phyloP scores from a whole-genome alignment of 2,797 vertebrate genomes.

The Cossypha polioptera region DNA sequence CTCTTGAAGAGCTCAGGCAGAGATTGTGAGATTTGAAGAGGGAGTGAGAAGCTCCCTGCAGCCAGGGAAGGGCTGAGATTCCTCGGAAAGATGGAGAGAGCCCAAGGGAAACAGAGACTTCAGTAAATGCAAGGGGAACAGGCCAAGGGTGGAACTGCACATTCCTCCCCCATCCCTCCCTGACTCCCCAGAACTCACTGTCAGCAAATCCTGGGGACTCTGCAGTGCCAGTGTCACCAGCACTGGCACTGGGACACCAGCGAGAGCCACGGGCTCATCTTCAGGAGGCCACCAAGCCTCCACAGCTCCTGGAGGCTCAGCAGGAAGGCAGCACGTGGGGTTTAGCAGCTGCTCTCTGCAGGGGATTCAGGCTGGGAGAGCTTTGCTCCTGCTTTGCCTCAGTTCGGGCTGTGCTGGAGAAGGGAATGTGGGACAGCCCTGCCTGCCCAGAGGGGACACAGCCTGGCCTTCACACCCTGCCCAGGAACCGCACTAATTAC shows the following conservation, averaged over 20 bases:
- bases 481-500: not conserved
- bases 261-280: not conserved
- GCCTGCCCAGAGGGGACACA: not conserved
- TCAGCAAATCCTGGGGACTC: accelerated
- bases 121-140: not conserved
- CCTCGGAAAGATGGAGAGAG: not conserved
- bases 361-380: not conserved
- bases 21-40: not conserved
- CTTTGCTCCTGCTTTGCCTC: not conserved
- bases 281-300: not conserved
- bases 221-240: not conserved
- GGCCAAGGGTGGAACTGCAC: not conserved
- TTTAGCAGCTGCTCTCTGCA: not conserved
- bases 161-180: not conserved
- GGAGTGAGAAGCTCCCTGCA: not conserved
- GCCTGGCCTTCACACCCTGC: not conserved
- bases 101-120: not conserved
- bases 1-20: not conserved
- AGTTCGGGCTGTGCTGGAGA: not conserved
- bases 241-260: not conserved
- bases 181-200: not conserved
- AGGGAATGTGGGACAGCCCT: not conserved
- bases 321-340: not conserved
- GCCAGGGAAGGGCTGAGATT: not conserved
- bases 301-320: not conserved